These are phyloP conservation scores for Lordiphosa andalusiaca DNA, from an alignment of 2,888 invertebrate species.

Conservation along the genomic window DNA sequence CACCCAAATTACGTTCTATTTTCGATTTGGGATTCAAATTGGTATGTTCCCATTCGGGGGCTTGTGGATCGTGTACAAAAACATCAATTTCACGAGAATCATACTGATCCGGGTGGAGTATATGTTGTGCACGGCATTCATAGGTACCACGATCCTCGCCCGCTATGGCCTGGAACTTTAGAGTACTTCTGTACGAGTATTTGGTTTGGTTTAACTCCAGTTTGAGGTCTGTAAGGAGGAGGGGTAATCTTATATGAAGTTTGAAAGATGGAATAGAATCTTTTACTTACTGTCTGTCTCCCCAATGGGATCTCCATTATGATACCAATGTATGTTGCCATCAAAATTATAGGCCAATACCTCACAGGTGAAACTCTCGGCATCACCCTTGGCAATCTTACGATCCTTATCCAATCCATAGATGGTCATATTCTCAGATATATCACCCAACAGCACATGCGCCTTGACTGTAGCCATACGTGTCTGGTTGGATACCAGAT, in stretches of 20 bases:
- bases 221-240: constrained; percentile 31
- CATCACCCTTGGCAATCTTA: constrained; percentile 82
- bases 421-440: constrained; percentile 79
- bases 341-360: constrained; percentile 82
- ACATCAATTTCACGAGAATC: constrained; percentile 76
- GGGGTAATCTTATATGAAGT: background rate
- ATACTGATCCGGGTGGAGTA: constrained; percentile 45
- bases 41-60: constrained; percentile 78
- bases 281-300: constrained; percentile 39
- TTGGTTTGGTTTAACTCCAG: constrained; percentile 55
- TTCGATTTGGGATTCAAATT: constrained; percentile 81
- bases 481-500: constrained; percentile 77
- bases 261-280: background rate
- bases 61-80: constrained; percentile 79
- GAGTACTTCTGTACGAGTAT: constrained; percentile 76
- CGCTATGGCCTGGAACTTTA: constrained; percentile 77
- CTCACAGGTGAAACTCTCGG: constrained; percentile 82
- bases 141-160: constrained; percentile 79
- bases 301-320: constrained; percentile 57
- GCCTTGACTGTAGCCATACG: constrained; percentile 55
- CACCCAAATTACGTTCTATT: constrained; percentile 75
- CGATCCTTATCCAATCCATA: constrained; percentile 78
- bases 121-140: constrained; percentile 77
- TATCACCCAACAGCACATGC: constrained; percentile 76
- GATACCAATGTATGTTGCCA: constrained; percentile 81